Evolutionary conservation across 2,888 invertebrate genomes (phyloP).

Genomic region (Crocallis elinguaria): DNA sequence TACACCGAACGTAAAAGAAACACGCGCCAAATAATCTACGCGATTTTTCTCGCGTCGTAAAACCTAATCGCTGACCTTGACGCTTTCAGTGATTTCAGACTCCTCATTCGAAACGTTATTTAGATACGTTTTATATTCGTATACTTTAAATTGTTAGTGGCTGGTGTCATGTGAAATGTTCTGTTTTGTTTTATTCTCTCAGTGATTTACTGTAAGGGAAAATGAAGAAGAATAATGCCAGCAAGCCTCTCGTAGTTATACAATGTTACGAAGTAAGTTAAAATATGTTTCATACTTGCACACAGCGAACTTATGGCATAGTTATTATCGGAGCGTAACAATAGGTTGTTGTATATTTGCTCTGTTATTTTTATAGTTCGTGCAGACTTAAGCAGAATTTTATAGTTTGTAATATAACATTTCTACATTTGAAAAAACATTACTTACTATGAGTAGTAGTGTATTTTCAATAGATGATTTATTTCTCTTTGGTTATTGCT

Average conservation of each 20-base stretch:
- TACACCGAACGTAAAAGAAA: conserved; percentile 37
- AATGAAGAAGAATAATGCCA: conserved; percentile 67
- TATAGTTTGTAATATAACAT: too few species aligned
- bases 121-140: conserved; percentile 32
- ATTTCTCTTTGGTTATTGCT: too few species aligned
- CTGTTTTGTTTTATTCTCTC: conserved; percentile 14
- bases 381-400: too few species aligned
- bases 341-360: conserved; percentile 19
- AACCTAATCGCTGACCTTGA: conserved; percentile 72
- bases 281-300: neutral
- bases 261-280: conserved; percentile 87
- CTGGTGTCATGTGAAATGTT: conserved; percentile 4
- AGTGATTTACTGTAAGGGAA: conserved; percentile 29
- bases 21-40: conserved; percentile 38
- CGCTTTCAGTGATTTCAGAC: conserved; percentile 52
- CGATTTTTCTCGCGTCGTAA: conserved; percentile 66
- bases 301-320: conserved; percentile 19
- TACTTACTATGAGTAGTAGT: too few species aligned
- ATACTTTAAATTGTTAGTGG: conserved; percentile 13
- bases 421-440: too few species aligned
- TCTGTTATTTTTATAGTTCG: conserved; percentile 19
- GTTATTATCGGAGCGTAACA: conserved; percentile 53
- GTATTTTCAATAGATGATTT: too few species aligned
- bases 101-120: too few species aligned
- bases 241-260: conserved; percentile 83